Evolutionary conservation across 2,888 invertebrate species (phyloP), one percentile per base, ranked within the genome.

Genomic region (Idaea straminata): DNA sequence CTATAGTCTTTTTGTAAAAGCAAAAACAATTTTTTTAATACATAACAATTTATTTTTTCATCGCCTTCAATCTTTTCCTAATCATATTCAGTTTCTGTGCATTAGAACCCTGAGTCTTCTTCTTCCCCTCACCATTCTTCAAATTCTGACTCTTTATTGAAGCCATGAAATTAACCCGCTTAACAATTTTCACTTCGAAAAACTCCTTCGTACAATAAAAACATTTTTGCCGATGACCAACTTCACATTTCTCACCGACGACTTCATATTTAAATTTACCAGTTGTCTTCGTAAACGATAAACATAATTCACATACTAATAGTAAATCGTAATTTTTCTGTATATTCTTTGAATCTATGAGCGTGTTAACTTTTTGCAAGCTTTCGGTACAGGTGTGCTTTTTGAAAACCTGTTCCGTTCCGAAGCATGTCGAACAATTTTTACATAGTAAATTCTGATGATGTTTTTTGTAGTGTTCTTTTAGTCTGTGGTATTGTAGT

Each of bases 21-120:
- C 64, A 59, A 38, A 69, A 57, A 58, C n/a, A 66, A 62, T 35
- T 61, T 58, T 5, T 57, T 58, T 62, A 62, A 63, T 61, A 36
- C 72, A n/a, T n/a, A n/a, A n/a, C 62, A 35, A 66, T 69, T 72
- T 73, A 69, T 70, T 72, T 36, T 72, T 79, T 85, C 67, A 84
- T 68, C 71, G 74, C 75, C 72, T 83, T 86, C 66, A 87, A 73
- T 63, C 83, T 69, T 10, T 74, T 70, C 58, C 73, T 69, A 7
- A 86, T 83, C 35, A 73, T 77, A 62, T 79, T 81, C 61, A 87
- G 63, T 0, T 85, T 67, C 0, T 81, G 77, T 15, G 72, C 68
- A 38, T 86, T 85, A 0, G 79, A 5, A 2, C 3, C 36, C 7
- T 7, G 0, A 13, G 57, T 3, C 5, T 1, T 13, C 7, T 58